A percentile compares a stretch with the other conserved stretches of the same genome.
These are phyloP conservation scores for Trachymyrmex cornetzi DNA, from an alignment of 1,140 invertebrate species.

Conservation along the genomic window DNA sequence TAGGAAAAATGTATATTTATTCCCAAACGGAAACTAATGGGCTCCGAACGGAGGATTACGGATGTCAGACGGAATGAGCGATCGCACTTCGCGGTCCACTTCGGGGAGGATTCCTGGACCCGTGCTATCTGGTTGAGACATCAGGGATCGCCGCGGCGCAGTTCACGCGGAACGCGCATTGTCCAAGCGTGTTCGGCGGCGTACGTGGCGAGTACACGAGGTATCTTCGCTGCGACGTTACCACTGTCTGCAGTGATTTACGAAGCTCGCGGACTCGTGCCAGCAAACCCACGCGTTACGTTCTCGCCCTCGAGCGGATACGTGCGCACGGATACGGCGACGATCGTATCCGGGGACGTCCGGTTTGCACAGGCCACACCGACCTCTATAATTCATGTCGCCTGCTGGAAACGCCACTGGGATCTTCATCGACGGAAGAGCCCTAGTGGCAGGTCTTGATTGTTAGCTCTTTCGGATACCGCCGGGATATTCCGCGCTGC, in stretches of 20 bases:
- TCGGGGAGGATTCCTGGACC: conserved; percentile 10
- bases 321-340: conserved; percentile 9
- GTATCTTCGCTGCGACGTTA: neutral
- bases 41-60: conserved; percentile 3
- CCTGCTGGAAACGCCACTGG: conserved; percentile 4
- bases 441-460: neutral
- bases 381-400: conserved; percentile 37
- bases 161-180: conserved; percentile 10
- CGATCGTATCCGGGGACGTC: conserved; percentile 31
- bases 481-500: neutral
- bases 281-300: neutral
- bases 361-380: conserved; percentile 12
- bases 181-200: conserved; percentile 26
- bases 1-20: neutral
- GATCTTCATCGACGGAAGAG: conserved; percentile 32
- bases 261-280: conserved; percentile 35
- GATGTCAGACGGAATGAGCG: conserved; percentile 25
- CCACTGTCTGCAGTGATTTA: conserved; percentile 39
- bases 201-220: conserved; percentile 30
- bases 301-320: conserved; percentile 31
- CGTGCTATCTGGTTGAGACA: conserved; percentile 5
- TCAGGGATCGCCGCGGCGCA: neutral
- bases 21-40: conserved; percentile 22
- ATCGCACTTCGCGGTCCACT: conserved; percentile 14
- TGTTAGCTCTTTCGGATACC: conserved; percentile 22